Base-by-base conservation (phyloP, 2,888 invertebrate species). In the Chrysina gloriosa region DNA sequence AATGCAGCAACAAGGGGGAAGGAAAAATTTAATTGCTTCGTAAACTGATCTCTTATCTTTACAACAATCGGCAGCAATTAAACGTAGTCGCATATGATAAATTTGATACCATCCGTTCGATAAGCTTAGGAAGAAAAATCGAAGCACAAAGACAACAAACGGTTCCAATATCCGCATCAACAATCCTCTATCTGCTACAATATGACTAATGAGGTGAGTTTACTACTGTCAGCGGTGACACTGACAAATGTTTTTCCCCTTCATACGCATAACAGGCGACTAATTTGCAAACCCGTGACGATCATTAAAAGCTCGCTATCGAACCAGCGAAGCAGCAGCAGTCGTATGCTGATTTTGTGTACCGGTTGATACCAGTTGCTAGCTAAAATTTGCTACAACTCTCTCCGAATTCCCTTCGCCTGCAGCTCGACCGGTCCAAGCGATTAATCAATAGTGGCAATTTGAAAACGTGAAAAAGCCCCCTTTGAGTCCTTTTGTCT, bases 181-280 rank as follows among this genome's bases (percentile, higher is more conserved):
- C n/a, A n/a, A n/a, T n/a, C n/a, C n/a, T n/a, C n/a, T n/a, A n/a
- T n/a, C n/a, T n/a, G n/a, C n/a, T n/a, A n/a, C n/a, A n/a, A n/a
- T 52, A 52, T 72, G 71, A 73, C 69, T 72, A 73, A 73, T 73
- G 73, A 73, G 73, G 67, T 68, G 71, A 69, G 71, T 71, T 71
- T 65, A 68, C 70, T 67, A 69, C 34, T 42, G 63, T 65, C 3
- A 31, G 2, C 67, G 52, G 45, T 68, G 73, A 70, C 73, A 69
- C 66, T 70, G 73, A 73, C 70, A 67, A 71, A 73, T 72, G 71
- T 68, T 72, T 52, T 31, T 16, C 31, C 2, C 19, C 14, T 45
- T 31, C n/a, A 5, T 14, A 48, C 14, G 3, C 27, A 27, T 1
- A 27, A 14, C 25, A 27, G 27, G 25, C 48, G 6, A 48, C 27